Evolutionary conservation across 2,888 invertebrate genomes (phyloP).

Genomic region (Tuberolachnus salignus): DNA sequence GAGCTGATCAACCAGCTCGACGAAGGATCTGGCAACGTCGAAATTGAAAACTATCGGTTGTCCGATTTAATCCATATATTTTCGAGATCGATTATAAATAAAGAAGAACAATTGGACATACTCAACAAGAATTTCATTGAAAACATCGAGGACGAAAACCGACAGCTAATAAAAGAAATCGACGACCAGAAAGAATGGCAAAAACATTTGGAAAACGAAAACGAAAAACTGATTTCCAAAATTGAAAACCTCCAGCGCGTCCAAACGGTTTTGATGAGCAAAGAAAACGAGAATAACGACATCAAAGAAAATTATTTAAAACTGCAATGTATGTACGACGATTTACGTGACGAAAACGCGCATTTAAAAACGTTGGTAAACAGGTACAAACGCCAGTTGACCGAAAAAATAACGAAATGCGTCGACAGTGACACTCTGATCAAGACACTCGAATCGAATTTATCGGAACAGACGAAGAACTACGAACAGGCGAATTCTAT

Average conservation of each 20-base stretch:
- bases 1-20: conserved; percentile 25
- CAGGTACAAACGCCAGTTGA: background rate
- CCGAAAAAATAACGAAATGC: background rate
- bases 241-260: background rate
- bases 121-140: background rate
- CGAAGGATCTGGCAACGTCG: background rate
- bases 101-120: conserved; percentile 16
- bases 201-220: conserved; percentile 20
- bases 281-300: background rate
- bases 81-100: background rate
- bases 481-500: background rate
- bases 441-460: conserved; percentile 1
- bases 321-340: background rate
- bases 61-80: conserved; percentile 11
- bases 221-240: conserved; percentile 19
- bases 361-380: background rate
- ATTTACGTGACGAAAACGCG: background rate
- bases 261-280: background rate
- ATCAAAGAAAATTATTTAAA: conserved; percentile 14
- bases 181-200: conserved; percentile 35
- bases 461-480: conserved; percentile 2
- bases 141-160: conserved; percentile 18
- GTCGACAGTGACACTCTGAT: background rate
- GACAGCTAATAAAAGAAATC: conserved; percentile 29
- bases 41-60: background rate